Evolutionary conservation across 2,797 vertebrate species (phyloP).

Genomic region (Leptoclinus maculatus): DNA sequence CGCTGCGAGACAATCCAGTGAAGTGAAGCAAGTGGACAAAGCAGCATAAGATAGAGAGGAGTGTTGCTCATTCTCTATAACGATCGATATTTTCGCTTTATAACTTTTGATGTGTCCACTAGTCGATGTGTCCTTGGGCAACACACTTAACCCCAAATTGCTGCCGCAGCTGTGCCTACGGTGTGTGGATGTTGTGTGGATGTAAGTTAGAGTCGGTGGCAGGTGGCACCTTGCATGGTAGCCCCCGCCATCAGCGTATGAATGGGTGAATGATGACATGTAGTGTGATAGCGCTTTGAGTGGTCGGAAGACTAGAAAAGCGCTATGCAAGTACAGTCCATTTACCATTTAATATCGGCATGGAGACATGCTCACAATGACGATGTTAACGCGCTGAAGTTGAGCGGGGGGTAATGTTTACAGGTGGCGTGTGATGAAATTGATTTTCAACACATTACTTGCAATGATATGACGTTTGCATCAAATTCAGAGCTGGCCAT

Average conservation of each 20-base stretch:
- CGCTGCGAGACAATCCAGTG: not conserved
- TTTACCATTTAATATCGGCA: not conserved
- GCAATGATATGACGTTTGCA: constrained; percentile 3
- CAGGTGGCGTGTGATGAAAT: not conserved
- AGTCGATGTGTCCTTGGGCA: too few species aligned
- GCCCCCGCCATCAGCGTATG: too few species aligned
- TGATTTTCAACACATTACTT: constrained; percentile 11
- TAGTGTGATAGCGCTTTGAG: too few species aligned
- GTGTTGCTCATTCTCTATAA: not conserved
- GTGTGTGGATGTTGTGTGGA: too few species aligned
- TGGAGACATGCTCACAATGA: not conserved
- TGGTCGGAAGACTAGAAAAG: too few species aligned
- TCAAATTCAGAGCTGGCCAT: constrained; percentile 18
- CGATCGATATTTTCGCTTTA: not conserved
- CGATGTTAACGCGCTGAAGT: not conserved
- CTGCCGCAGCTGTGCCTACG: too few species aligned
- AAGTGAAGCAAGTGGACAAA: constrained; percentile 19
- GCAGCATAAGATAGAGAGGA: not conserved
- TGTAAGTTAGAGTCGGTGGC: too few species aligned
- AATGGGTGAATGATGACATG: too few species aligned
- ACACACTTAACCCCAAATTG: too few species aligned
- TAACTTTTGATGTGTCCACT: too few species aligned
- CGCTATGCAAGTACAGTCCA: too few species aligned
- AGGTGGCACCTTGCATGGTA: too few species aligned
- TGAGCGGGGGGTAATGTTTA: not conserved